These are phyloP conservation scores for Ctenochaetus hawaiiensis DNA, from an alignment of 2,797 vertebrate species.

Conservation along the genomic window DNA sequence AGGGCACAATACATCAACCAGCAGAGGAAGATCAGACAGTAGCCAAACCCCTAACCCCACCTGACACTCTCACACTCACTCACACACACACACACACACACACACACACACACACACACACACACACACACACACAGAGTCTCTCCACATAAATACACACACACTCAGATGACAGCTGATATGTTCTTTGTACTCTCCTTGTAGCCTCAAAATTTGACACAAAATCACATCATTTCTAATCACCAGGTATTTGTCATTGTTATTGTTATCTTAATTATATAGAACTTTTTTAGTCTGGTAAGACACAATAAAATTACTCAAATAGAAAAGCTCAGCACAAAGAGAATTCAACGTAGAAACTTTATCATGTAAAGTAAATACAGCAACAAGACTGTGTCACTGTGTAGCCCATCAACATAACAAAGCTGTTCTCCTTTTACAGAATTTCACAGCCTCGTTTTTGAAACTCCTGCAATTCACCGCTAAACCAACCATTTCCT, in stretches of 20 bases:
- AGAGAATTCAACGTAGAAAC: neutral
- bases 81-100: too few species aligned
- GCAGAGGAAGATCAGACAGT: conserved; percentile 61
- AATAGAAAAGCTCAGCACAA: neutral
- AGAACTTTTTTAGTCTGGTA: neutral
- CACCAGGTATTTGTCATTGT: neutral
- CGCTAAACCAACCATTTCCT: neutral
- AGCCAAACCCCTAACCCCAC: neutral
- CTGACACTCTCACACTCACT: neutral
- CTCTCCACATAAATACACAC: neutral
- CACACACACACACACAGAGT: too few species aligned
- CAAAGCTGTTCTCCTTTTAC: conserved; percentile 8
- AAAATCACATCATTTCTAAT: neutral
- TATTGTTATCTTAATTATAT: neutral
- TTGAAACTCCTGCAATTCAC: neutral
- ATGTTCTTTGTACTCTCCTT: conserved; percentile 17
- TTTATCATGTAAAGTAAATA: neutral
- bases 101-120: too few species aligned
- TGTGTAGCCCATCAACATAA: neutral
- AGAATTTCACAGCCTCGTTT: neutral
- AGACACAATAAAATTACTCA: too few species aligned
- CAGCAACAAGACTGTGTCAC: neutral
- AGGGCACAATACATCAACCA: conserved; percentile 48
- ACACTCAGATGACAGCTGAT: neutral
- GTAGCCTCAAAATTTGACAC: conserved; percentile 4